Conservation (phyloP, 1,140 invertebrate genomes). For the Drosophila simulans region DNA sequence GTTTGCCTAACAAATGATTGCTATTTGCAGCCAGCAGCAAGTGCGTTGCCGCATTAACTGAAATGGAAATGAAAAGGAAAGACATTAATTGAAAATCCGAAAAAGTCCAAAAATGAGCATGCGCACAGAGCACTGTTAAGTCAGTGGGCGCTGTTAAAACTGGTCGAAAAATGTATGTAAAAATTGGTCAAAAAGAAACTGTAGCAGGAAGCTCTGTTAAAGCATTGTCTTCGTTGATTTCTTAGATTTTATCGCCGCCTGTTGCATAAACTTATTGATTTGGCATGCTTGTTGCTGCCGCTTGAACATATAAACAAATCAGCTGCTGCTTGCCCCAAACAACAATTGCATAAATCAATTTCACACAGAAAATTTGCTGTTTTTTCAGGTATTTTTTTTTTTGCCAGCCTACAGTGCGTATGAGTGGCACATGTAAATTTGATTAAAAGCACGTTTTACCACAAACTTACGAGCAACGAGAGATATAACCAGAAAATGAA, state of each 20-base stretch:
- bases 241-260: constrained; percentile 69
- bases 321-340: constrained; percentile 64
- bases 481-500: constrained; percentile 53
- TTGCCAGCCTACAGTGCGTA: constrained; percentile 74
- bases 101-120: constrained; percentile 14
- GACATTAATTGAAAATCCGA: constrained; percentile 65
- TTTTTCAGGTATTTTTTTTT: neutral
- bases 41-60: constrained; percentile 67
- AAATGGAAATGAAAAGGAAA: constrained; percentile 52
- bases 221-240: constrained; percentile 66
- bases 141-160: constrained; percentile 34
- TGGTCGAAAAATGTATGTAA: constrained; percentile 46
- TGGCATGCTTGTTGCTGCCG: constrained; percentile 62
- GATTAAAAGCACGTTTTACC: constrained; percentile 80
- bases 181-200: constrained; percentile 12
- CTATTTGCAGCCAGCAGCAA: constrained; percentile 56
- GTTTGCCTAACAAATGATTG: constrained; percentile 78
- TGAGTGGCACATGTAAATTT: constrained; percentile 72
- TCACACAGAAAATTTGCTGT: constrained; percentile 55
- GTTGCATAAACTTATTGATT: constrained; percentile 81
- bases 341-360: constrained; percentile 83
- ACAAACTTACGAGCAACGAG: constrained; percentile 36
- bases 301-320: constrained; percentile 76
- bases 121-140: constrained; percentile 23
- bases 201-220: constrained; percentile 66